phyloP scores from a whole-genome alignment of 2,888 invertebrate species.

The Nomada fucata region DNA sequence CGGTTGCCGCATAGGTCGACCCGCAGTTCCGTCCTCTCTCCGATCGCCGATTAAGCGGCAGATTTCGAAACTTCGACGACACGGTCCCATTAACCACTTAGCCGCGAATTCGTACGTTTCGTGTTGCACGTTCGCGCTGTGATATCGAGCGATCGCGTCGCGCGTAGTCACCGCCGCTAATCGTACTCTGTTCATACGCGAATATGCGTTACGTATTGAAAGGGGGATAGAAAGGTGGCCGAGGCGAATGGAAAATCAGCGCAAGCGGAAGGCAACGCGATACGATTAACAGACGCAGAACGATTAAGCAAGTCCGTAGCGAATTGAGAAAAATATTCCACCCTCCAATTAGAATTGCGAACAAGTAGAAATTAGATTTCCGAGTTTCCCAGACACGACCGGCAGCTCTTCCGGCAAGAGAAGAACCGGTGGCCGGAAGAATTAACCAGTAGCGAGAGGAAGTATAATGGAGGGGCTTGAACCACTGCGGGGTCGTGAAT shows the following conservation, averaged over 20 bases:
- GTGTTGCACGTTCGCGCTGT: too few species aligned
- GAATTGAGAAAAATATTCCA: too few species aligned
- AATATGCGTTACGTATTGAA: too few species aligned
- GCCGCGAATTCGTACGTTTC: constrained; percentile 7
- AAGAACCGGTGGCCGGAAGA: background rate
- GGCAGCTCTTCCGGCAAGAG: background rate
- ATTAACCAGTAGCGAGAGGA: background rate
- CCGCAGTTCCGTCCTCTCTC: constrained; percentile 48
- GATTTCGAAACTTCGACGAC: constrained; percentile 48
- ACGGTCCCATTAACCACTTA: constrained; percentile 45
- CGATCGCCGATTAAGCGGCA: constrained; percentile 61
- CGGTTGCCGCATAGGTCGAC: constrained; percentile 44
- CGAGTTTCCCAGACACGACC: background rate
- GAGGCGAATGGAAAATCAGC: too few species aligned
- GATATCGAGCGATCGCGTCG: background rate
- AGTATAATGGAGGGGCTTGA: background rate
- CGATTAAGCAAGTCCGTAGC: too few species aligned
- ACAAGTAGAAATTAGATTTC: background rate
- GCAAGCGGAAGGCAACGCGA: too few species aligned
- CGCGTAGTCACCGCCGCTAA: background rate
- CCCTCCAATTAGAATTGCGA: background rate
- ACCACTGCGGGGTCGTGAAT: background rate
- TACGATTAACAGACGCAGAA: too few species aligned
- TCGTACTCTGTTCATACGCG: background rate
- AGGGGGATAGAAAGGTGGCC: background rate